A percentile compares a stretch with the other conserved stretches of the same genome.
Conservation (phyloP, 2,797 vertebrate species). For the Phylloscopus collybita region DNA sequence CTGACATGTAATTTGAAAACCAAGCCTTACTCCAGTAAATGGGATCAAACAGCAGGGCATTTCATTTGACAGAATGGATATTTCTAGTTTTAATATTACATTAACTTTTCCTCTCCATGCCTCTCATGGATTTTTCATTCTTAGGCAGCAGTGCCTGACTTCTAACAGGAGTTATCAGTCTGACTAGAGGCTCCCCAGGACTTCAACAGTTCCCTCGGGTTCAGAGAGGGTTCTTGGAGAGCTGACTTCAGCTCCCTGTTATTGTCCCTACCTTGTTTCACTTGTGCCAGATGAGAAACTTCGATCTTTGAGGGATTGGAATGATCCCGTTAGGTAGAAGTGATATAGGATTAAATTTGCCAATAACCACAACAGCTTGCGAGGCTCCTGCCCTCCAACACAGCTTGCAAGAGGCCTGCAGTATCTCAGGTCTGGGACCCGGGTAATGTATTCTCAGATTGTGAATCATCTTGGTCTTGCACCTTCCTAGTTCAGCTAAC, state of each 20-base stretch:
- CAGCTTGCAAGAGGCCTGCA: neutral
- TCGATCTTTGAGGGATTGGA: neutral
- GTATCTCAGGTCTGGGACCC: neutral
- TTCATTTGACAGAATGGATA: slow-evolving; percentile 65
- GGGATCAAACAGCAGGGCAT: slow-evolving; percentile 72
- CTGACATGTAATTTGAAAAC: slow-evolving; percentile 74
- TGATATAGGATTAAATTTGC: neutral
- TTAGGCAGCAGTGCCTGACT: neutral
- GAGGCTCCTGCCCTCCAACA: neutral
- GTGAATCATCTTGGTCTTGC: neutral
- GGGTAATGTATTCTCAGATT: fast-evolving
- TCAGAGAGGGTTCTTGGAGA: neutral
- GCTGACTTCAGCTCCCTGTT: neutral
- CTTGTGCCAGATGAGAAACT: neutral
- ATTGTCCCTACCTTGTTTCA: neutral
- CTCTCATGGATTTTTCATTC: slow-evolving; percentile 54
- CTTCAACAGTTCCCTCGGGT: neutral
- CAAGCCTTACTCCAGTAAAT: slow-evolving; percentile 73
- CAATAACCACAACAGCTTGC: neutral
- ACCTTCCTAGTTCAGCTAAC: neutral
- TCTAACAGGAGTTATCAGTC: neutral
- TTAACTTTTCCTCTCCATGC: slow-evolving; percentile 40
- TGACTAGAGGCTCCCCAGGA: neutral
- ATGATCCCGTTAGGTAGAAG: neutral
- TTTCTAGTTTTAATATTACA: slow-evolving; percentile 65